Conservation (phyloP, 2,797 vertebrate species). For the Allobates femoralis region DNA sequence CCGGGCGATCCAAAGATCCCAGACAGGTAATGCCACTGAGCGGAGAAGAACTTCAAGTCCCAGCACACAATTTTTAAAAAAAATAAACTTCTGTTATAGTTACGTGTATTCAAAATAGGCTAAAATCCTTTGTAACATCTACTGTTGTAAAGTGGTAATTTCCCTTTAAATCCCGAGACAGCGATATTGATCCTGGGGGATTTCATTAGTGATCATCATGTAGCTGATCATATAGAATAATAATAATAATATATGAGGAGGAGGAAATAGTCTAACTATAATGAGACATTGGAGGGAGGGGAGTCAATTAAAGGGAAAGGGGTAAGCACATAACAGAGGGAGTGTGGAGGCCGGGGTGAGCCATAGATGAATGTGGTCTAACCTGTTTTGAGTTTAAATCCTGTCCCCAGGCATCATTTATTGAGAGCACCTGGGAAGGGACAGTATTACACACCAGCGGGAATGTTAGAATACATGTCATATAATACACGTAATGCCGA, state of each 20-base stretch:
- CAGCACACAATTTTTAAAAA: background rate
- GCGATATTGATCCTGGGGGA: background rate
- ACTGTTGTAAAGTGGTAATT: no score
- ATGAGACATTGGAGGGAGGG: background rate
- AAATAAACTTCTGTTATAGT: background rate
- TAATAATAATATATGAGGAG: background rate
- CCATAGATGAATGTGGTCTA: slow-evolving; percentile 43
- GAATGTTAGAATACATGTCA: background rate
- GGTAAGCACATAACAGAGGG: background rate
- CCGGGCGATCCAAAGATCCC: background rate
- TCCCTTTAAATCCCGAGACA: background rate
- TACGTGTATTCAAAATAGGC: no score
- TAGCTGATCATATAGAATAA: background rate
- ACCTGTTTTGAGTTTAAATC: slow-evolving; percentile 40
- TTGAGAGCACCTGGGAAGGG: slow-evolving; percentile 1
- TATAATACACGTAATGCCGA: background rate
- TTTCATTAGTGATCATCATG: background rate
- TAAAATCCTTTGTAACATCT: no score
- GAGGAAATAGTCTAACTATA: background rate
- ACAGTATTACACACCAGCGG: background rate
- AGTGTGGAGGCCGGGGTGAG: slow-evolving; percentile 22
- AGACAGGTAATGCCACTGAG: background rate
- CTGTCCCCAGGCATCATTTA: slow-evolving; percentile 47
- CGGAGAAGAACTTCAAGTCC: background rate
- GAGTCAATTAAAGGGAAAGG: background rate